Percentiles rank a stretch among this genome's conserved stretches.
phyloP scores from a whole-genome alignment of 2,888 invertebrate genomes.

The Euplagia quadripunctaria region DNA sequence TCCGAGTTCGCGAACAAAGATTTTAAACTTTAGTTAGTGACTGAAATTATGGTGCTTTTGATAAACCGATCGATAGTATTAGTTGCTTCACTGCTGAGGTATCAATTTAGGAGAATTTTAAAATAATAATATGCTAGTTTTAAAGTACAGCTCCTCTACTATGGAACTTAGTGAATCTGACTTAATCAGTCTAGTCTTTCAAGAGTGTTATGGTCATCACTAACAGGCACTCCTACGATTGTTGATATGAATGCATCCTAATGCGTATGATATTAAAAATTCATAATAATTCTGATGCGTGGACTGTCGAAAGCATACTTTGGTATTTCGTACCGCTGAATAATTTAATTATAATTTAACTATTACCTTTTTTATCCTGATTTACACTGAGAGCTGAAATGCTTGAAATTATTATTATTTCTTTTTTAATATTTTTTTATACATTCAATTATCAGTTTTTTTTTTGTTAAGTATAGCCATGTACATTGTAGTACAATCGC shows the following conservation, averaged over 20 bases:
- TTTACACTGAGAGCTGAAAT: neutral
- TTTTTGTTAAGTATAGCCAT: constrained; percentile 15
- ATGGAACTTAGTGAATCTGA: too few species aligned
- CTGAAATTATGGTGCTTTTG: too few species aligned
- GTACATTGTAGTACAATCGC: constrained; percentile 43
- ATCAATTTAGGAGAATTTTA: too few species aligned
- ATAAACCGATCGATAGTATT: too few species aligned
- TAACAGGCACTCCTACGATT: too few species aligned
- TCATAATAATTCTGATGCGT: neutral
- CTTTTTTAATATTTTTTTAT: neutral
- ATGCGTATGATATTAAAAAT: neutral
- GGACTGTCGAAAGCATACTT: neutral
- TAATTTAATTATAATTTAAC: neutral
- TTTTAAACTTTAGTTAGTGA: neutral
- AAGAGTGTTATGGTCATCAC: too few species aligned
- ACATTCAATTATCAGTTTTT: neutral
- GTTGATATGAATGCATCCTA: too few species aligned
- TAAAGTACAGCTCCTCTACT: too few species aligned
- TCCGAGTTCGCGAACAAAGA: neutral
- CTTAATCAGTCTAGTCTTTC: too few species aligned
- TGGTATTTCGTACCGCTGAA: neutral
- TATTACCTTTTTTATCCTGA: neutral
- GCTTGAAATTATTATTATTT: neutral
- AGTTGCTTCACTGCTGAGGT: too few species aligned
- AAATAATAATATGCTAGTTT: too few species aligned